Conservation (phyloP, 2,797 vertebrate species). For the Mus minutoides region DNA sequence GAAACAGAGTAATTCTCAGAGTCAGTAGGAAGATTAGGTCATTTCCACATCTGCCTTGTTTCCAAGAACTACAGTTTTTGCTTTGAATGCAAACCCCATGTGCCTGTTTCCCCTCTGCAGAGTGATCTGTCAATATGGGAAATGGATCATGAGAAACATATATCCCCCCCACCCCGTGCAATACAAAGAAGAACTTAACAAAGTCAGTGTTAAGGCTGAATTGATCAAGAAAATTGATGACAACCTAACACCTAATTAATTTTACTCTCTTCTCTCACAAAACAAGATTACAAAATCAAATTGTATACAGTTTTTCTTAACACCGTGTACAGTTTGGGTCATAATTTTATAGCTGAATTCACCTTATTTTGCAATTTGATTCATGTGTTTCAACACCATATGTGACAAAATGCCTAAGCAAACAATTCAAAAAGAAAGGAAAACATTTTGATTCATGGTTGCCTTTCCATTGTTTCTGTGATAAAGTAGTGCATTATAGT, state of each 20-base stretch:
- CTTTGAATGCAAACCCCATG: neutral
- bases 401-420: neutral
- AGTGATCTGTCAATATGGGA: neutral
- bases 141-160: neutral
- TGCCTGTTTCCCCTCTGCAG: neutral
- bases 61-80: neutral
- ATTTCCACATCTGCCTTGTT: neutral
- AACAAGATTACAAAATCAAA: neutral
- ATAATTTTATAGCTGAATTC: conserved; percentile 11
- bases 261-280: neutral
- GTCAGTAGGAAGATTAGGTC: neutral
- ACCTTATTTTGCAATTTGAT: neutral
- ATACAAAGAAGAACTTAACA: neutral
- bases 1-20: neutral
- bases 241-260: neutral
- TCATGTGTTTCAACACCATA: neutral
- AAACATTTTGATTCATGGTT: neutral
- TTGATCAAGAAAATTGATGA: neutral
- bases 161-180: neutral
- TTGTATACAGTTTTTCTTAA: neutral
- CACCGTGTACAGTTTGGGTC: neutral
- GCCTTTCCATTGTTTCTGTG: neutral
- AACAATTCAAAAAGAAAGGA: neutral
- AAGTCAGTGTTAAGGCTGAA: neutral
- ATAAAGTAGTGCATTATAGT: neutral